Conservation (phyloP, 2,888 invertebrate species). For the Didymodactylos carnosus region DNA sequence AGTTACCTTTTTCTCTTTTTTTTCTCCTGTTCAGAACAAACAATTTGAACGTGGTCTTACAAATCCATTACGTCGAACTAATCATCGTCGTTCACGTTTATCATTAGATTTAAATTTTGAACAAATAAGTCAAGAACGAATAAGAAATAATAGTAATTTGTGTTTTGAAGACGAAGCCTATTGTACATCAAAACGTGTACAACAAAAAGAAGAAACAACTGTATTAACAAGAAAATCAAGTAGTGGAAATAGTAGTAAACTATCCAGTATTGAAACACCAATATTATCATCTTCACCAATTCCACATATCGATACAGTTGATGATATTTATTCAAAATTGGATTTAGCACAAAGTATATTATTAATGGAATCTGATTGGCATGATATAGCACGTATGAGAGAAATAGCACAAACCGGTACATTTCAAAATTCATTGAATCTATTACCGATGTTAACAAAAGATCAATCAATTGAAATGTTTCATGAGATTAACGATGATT, state of each 20-base stretch:
- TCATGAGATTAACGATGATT: background rate
- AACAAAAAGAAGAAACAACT: background rate
- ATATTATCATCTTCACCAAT: background rate
- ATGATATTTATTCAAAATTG: background rate
- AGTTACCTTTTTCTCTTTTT: background rate
- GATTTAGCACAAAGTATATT: background rate
- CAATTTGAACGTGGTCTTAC: background rate
- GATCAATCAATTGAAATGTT: background rate
- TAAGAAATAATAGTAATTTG: too few relatives aligned
- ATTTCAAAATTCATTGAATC: background rate
- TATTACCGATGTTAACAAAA: background rate
- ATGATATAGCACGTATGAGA: background rate
- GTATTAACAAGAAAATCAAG: constrained; percentile 48
- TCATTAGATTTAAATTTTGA: too few relatives aligned
- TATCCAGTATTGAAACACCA: constrained; percentile 32
- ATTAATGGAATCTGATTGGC: background rate
- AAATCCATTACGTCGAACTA: background rate
- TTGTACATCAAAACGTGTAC: background rate
- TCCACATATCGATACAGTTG: background rate
- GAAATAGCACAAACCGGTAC: background rate
- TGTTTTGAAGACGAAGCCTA: constrained; percentile 1
- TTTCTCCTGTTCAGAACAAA: background rate
- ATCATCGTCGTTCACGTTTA: background rate
- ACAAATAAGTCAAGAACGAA: background rate
- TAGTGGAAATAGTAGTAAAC: constrained; percentile 56